Evolutionary conservation across 2,888 invertebrate species (phyloP).

Genomic region (Drosophila robusta): DNA sequence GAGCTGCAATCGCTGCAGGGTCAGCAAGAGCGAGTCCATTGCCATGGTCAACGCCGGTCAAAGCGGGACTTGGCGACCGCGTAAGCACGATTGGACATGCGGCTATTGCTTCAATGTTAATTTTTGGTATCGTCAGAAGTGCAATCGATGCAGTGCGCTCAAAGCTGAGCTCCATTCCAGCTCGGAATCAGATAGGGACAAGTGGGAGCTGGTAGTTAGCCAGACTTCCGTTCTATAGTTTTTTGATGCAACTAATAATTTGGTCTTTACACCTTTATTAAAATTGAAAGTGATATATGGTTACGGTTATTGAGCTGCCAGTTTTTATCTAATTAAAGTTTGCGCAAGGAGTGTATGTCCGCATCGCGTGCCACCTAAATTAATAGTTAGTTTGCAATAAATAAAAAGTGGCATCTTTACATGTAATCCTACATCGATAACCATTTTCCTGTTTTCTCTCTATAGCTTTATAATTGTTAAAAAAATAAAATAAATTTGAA

Average conservation of each 20-base stretch:
- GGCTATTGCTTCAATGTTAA: conserved; percentile 57
- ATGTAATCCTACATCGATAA: conserved; percentile 14
- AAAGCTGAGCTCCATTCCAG: conserved; percentile 29
- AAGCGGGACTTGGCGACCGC: conserved; percentile 24
- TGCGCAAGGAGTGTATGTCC: neutral
- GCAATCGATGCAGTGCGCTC: conserved; percentile 62
- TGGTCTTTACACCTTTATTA: conserved; percentile 1
- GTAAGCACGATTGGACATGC: conserved; percentile 58
- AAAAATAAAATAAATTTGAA: too few species aligned
- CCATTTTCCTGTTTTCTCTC: neutral
- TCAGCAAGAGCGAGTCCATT: conserved; percentile 30
- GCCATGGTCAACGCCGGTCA: neutral
- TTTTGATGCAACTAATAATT: neutral
- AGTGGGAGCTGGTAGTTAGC: conserved; percentile 57
- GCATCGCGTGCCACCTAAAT: conserved; percentile 8
- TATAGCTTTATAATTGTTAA: too few species aligned
- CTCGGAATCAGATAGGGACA: conserved; percentile 45
- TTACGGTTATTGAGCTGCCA: conserved; percentile 4
- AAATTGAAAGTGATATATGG: conserved; percentile 37
- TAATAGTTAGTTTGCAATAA: conserved; percentile 30
- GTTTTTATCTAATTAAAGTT: conserved; percentile 1
- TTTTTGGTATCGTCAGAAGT: conserved; percentile 65
- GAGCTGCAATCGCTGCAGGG: conserved; percentile 61
- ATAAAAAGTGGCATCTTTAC: conserved; percentile 35
- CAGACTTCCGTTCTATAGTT: conserved; percentile 32